Evolutionary conservation across 2,888 invertebrate genomes (phyloP).

Genomic region (Capitulum mitella): DNA sequence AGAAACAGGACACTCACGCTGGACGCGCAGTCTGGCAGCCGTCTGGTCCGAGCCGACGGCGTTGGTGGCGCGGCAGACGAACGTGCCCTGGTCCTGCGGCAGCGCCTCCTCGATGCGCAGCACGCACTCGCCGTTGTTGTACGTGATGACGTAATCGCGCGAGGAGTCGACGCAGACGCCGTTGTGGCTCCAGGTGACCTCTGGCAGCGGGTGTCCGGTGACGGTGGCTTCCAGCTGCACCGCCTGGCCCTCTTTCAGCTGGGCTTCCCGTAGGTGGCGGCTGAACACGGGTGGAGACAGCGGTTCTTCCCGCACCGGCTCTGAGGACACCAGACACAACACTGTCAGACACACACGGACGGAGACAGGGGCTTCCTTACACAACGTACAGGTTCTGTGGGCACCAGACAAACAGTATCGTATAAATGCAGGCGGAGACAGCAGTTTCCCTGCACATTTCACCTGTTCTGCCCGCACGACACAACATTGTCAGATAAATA

Average conservation of each 20-base stretch:
- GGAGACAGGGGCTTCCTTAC: too few relatives aligned
- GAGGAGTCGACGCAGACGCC: slow-evolving; percentile 62
- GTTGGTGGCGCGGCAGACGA: slow-evolving; percentile 62
- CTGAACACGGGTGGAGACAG: slow-evolving; percentile 58
- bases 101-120: slow-evolving; percentile 61
- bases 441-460: too few relatives aligned
- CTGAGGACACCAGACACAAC: slow-evolving; percentile 42
- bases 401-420: too few relatives aligned
- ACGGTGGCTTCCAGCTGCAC: slow-evolving; percentile 63
- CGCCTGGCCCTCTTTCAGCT: neutral
- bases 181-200: slow-evolving; percentile 70
- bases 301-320: slow-evolving; percentile 56
- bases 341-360: too few relatives aligned
- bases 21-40: slow-evolving; percentile 57
- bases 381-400: too few relatives aligned
- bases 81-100: slow-evolving; percentile 61
- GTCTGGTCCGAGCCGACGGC: slow-evolving; percentile 59
- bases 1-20: too few relatives aligned
- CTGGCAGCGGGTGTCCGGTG: slow-evolving; percentile 57
- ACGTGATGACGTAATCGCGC: slow-evolving; percentile 65
- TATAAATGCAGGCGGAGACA: too few relatives aligned
- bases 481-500: too few relatives aligned
- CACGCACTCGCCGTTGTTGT: slow-evolving; percentile 71
- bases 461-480: too few relatives aligned
- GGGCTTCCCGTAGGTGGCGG: slow-evolving; percentile 53